Percentiles rank a stretch among this genome's conserved stretches.
Conservation (phyloP, 2,797 vertebrate genomes). For the Botia almorhae region DNA sequence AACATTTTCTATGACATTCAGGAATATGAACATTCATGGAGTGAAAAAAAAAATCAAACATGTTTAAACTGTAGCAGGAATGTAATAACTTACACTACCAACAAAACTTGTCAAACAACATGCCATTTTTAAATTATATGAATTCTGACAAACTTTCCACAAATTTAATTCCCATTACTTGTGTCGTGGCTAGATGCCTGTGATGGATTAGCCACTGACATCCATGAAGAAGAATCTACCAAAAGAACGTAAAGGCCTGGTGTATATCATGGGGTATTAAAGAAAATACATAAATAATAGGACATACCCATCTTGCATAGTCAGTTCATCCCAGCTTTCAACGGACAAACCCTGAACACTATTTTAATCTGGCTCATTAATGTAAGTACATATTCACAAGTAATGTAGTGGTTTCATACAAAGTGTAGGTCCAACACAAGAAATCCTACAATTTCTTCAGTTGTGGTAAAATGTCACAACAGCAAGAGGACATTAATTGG, state of each 20-base stretch:
- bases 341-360: conserved; percentile 26
- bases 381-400: conserved; percentile 23
- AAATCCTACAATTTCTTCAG: neutral
- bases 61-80: conserved; percentile 18
- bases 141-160: too few species aligned
- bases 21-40: conserved; percentile 49
- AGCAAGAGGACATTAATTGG: conserved; percentile 21
- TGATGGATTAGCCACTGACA: conserved; percentile 31
- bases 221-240: neutral
- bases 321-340: conserved; percentile 45
- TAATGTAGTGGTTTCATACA: conserved; percentile 30
- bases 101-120: neutral
- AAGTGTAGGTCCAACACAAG: conserved; percentile 36
- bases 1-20: conserved; percentile 42
- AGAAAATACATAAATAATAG: conserved; percentile 10
- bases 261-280: conserved; percentile 8
- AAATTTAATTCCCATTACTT: neutral
- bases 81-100: neutral
- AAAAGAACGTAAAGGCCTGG: conserved; percentile 35
- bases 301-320: conserved; percentile 56
- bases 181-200: neutral
- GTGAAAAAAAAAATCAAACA: conserved; percentile 33
- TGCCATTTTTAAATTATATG: too few species aligned
- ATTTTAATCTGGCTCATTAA: conserved; percentile 17
- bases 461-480: conserved; percentile 28